These are phyloP conservation scores for Caenorhabditis panamensis DNA, from an alignment of 2,888 invertebrate species.

Conservation along the genomic window DNA sequence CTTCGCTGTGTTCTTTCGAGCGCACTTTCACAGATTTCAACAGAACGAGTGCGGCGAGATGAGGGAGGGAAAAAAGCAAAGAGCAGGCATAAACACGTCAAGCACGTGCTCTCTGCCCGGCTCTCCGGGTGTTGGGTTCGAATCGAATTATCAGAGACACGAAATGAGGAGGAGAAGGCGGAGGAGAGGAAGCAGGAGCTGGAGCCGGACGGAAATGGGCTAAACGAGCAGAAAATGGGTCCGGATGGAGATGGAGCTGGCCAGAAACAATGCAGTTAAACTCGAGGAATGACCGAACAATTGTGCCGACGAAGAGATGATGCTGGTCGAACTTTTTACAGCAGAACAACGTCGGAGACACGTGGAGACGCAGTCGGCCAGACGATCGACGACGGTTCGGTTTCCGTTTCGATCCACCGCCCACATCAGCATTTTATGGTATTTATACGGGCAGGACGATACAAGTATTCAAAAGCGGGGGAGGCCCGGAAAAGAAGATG, in stretches of 20 bases:
- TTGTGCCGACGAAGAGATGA: neutral
- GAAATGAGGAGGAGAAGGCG: constrained; percentile 23
- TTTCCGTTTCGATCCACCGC: constrained; percentile 23
- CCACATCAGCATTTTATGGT: constrained; percentile 34
- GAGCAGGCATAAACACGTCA: constrained; percentile 51
- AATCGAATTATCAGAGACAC: constrained; percentile 54
- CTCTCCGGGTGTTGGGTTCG: constrained; percentile 40
- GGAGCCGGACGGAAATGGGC: constrained; percentile 4
- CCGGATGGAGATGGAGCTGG: constrained; percentile 6
- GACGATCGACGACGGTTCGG: constrained; percentile 2
- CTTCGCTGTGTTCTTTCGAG: constrained; percentile 10
- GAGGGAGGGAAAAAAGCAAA: constrained; percentile 39
- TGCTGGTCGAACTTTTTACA: constrained; percentile 6
- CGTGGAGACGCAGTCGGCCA: constrained; percentile 9
- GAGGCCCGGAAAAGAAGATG: constrained; percentile 14
- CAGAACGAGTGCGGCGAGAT: constrained; percentile 9
- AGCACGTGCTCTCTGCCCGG: constrained; percentile 46
- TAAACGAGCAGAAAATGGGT: constrained; percentile 38
- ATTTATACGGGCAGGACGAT: constrained; percentile 16
- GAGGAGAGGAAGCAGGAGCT: neutral
- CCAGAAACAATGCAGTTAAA: constrained; percentile 6
- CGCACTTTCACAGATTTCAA: constrained; percentile 19
- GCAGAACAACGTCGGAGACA: constrained; percentile 14
- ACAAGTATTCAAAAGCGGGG: constrained; percentile 16
- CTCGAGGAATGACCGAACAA: constrained; percentile 12